Evolutionary conservation across 2,113 vertebrate genomes (phyloP).

Genomic region (Hippolais icterina): DNA sequence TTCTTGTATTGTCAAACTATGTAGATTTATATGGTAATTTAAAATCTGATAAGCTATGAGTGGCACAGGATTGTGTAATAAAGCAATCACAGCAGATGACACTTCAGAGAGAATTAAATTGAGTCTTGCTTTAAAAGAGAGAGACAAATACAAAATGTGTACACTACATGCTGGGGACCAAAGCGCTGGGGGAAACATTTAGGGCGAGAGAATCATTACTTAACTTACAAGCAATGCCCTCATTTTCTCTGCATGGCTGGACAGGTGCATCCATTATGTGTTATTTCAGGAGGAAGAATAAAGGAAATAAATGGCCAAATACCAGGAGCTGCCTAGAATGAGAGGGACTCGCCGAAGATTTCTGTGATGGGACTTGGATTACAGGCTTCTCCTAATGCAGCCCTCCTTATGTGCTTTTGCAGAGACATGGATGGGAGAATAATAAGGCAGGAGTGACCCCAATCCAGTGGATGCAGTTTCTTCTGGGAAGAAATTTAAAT

Average conservation of each 20-base stretch:
- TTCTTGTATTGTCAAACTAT: slow-evolving; percentile 61
- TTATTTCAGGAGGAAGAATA: slow-evolving; percentile 44
- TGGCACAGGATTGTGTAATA: slow-evolving; percentile 63
- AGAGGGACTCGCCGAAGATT: not conserved
- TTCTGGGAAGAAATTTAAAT: not conserved
- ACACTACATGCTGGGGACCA: not conserved
- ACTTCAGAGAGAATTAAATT: slow-evolving; percentile 52
- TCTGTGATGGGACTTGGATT: slow-evolving; percentile 32
- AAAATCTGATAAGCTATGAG: slow-evolving; percentile 71
- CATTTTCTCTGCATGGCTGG: slow-evolving; percentile 34
- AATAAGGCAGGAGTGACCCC: not conserved
- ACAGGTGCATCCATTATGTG: slow-evolving; percentile 53
- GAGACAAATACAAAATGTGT: not conserved
- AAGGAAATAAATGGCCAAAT: slow-evolving; percentile 51
- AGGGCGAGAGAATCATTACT: slow-evolving; percentile 34
- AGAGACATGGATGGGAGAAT: not conserved
- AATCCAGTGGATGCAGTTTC: not conserved
- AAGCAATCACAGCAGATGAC: slow-evolving; percentile 63
- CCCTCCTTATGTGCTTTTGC: not conserved
- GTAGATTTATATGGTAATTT: slow-evolving; percentile 75
- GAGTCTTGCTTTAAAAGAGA: slow-evolving; percentile 4
- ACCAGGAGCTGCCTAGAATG: not conserved
- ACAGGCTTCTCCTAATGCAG: slow-evolving; percentile 15
- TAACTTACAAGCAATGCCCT: slow-evolving; percentile 36
- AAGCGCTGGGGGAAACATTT: slow-evolving; percentile 4